Base-by-base conservation (phyloP, 2,888 invertebrate species). In the Pseudanteris insignis region DNA sequence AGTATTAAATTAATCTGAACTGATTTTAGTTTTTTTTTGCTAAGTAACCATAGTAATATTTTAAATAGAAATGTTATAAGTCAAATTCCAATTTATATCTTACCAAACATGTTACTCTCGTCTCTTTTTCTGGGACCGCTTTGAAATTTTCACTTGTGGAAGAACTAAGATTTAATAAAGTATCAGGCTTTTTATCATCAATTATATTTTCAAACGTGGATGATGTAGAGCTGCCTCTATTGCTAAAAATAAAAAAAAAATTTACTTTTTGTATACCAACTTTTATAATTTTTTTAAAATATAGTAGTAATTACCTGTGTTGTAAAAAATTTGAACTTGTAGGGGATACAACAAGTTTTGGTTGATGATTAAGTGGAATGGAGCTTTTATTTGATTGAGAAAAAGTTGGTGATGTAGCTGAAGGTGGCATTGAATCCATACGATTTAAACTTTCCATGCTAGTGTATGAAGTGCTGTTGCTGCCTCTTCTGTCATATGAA, bases 381-480 rank as follows among this genome's bases (percentile, higher is more conserved):
- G 63, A 36, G 15, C 53, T 59, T 60, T 70, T 74, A 41, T 71
- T 74, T 15, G 67, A 38, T 59, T 65, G 55, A 9, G 70, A 69
- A 38, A 67, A 66, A 38, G 69, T 67, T 8, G 77, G 74, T n/a
- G 76, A 73, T 41, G 66, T 65, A 10, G 72, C 67, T 26, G 70
- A 69, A 41, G 74, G 74, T 50, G 75, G 74, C 70, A 76, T 71
- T 58, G 74, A 70, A 47, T 78, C 77, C 70, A 77, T 74, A 38
- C 77, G 76, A 40, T 75, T 77, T 38, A 77, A 69, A 62, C 76
- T 78, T 58, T 79, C 79, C 71, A 78, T 75, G 43, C 79, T 79
- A 12, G 78, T 78, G 29, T 76, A 78, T 71, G 78, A 78, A 12
- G 79, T 79, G 58, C 79, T 80, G 54, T 77, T 80, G 50, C 79